Percentiles rank a stretch among this genome's conserved stretches.
Evolutionary conservation across 2,888 invertebrate species (phyloP).

Genomic region (Napeogenes inachia): DNA sequence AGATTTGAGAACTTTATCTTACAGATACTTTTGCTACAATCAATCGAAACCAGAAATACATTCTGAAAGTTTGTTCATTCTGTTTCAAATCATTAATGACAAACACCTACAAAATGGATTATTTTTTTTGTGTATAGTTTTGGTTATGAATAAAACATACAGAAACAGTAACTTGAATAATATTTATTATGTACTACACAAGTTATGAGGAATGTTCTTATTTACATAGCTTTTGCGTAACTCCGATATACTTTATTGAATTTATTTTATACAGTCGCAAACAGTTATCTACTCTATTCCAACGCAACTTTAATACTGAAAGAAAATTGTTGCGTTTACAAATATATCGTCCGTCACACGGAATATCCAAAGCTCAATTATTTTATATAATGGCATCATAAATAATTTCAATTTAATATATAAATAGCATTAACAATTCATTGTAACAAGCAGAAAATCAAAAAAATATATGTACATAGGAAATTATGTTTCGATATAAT

Average conservation of each 20-base stretch:
- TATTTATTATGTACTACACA: conserved; percentile 78
- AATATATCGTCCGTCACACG: conserved; percentile 38
- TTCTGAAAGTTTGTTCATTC: too few species aligned
- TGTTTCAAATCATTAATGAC: too few species aligned
- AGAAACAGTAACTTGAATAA: conserved; percentile 76
- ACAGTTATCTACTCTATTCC: conserved; percentile 41
- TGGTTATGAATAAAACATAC: conserved; percentile 50
- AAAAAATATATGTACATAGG: conserved; percentile 28
- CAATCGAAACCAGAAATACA: too few species aligned
- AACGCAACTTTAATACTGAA: conserved; percentile 65
- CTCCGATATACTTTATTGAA: conserved; percentile 50
- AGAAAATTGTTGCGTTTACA: conserved; percentile 41
- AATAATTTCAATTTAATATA: conserved; percentile 30
- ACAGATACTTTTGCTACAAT: too few species aligned
- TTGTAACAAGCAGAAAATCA: conserved; percentile 24
- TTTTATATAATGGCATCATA: conserved; percentile 33
- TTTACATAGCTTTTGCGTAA: conserved; percentile 72
- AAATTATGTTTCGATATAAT: conserved; percentile 24
- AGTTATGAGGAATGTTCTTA: conserved; percentile 78
- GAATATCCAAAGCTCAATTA: conserved; percentile 30
- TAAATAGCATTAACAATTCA: conserved; percentile 28
- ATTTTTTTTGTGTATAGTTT: too few species aligned
- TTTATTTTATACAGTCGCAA: conserved; percentile 45
- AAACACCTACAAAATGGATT: too few species aligned
- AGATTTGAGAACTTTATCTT: too few species aligned